Evolutionary conservation across 2,113 vertebrate species (phyloP).

Genomic region (Addax nasomaculatus): DNA sequence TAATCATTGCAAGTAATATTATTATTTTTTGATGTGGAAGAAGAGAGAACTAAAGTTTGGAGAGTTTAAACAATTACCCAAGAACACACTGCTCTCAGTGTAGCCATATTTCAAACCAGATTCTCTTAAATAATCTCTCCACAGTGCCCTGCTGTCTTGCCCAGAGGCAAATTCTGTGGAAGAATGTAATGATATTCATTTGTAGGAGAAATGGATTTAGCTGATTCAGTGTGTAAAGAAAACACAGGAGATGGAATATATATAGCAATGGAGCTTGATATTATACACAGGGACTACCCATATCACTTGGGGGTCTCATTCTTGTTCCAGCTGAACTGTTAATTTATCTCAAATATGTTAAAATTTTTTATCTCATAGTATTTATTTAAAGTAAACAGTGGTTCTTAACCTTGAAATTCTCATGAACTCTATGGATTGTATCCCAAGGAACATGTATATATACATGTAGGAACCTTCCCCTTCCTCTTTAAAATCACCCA

Average conservation of each 20-base stretch:
- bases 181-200: background rate
- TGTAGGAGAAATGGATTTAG: background rate
- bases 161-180: background rate
- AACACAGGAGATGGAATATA: background rate
- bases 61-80: background rate
- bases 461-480: background rate
- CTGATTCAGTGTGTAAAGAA: background rate
- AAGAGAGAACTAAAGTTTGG: background rate
- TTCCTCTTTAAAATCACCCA: background rate
- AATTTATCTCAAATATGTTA: background rate
- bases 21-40: background rate
- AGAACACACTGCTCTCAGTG: background rate
- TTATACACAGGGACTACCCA: background rate
- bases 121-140: background rate
- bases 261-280: background rate
- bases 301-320: background rate
- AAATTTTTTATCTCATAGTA: background rate
- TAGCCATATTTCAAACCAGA: background rate
- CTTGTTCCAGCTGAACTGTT: background rate
- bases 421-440: background rate
- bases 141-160: background rate
- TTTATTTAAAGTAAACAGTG: constrained; percentile 10
- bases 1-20: background rate
- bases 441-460: background rate
- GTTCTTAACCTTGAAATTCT: background rate